These are phyloP conservation scores for Paramormyrops hopkinsi DNA, from an alignment of 2,797 vertebrate genomes.

Conservation along the genomic window DNA sequence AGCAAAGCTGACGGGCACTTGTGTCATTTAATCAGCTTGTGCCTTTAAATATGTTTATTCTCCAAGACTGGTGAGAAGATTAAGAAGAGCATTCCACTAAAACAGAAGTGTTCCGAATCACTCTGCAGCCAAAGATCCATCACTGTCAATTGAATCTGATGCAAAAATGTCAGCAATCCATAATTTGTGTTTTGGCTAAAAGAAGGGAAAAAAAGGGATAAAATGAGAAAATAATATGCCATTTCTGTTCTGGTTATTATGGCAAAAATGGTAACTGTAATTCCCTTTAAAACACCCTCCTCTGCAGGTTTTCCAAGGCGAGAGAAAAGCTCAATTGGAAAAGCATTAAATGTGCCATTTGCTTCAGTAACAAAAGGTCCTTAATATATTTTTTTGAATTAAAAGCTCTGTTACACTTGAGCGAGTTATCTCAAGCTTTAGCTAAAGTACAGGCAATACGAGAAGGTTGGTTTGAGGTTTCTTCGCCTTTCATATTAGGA, in stretches of 20 bases:
- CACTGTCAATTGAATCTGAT: neutral
- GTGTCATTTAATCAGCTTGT: neutral
- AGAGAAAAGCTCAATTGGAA: neutral
- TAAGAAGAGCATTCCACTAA: neutral
- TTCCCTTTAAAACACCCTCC: neutral
- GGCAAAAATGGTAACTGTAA: neutral
- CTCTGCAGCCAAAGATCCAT: neutral
- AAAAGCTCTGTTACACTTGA: neutral
- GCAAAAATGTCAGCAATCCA: neutral
- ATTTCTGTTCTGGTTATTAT: constrained; percentile 3
- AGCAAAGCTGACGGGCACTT: neutral
- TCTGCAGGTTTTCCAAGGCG: neutral
- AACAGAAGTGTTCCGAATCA: neutral
- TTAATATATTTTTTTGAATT: constrained; percentile 6
- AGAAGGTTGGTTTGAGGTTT: neutral
- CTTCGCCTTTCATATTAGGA: neutral
- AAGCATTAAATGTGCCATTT: neutral
- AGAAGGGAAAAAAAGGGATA: neutral
- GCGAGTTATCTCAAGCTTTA: neutral
- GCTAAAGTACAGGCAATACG: neutral
- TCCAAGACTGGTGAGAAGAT: neutral
- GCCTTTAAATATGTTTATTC: neutral
- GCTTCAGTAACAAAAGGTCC: neutral
- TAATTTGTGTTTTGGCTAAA: neutral
- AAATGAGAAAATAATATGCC: neutral